These are phyloP conservation scores for Eristalis arbustorum DNA, from an alignment of 2,888 invertebrate species.

Conservation along the genomic window DNA sequence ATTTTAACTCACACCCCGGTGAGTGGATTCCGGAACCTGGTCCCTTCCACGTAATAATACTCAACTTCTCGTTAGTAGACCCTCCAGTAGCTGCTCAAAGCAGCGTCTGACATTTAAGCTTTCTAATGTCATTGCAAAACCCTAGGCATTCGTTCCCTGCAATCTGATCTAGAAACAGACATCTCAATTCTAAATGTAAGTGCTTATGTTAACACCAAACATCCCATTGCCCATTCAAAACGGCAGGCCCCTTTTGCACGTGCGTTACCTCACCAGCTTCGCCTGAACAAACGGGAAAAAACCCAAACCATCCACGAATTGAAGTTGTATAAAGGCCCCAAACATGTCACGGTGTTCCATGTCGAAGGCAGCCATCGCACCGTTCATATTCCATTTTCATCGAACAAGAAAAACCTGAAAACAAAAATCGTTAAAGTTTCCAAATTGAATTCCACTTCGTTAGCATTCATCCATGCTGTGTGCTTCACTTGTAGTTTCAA, in stretches of 20 bases:
- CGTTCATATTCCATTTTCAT: not conserved
- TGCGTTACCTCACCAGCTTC: not conserved
- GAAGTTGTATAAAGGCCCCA: not conserved
- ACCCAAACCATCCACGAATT: not conserved
- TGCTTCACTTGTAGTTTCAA: slow-evolving; percentile 4
- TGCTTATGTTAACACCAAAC: too few relatives aligned
- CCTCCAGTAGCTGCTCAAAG: too few relatives aligned
- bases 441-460: slow-evolving; percentile 59
- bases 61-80: too few relatives aligned
- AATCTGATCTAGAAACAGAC: too few relatives aligned
- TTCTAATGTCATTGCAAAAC: too few relatives aligned
- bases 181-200: too few relatives aligned
- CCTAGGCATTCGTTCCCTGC: too few relatives aligned
- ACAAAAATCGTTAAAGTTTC: slow-evolving; percentile 43
- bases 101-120: too few relatives aligned
- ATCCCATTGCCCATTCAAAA: not conserved
- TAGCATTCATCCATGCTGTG: slow-evolving; percentile 35
- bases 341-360: not conserved
- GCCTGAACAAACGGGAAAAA: not conserved
- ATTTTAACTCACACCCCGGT: too few relatives aligned
- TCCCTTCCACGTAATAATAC: too few relatives aligned
- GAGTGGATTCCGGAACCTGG: too few relatives aligned
- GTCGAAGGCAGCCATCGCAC: not conserved
- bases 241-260: too few relatives aligned
- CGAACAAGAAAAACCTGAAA: not conserved